Evolutionary conservation across 1,140 invertebrate species (phyloP), one percentile per base, ranked within the genome.

Genomic region (Atta colombica): DNA sequence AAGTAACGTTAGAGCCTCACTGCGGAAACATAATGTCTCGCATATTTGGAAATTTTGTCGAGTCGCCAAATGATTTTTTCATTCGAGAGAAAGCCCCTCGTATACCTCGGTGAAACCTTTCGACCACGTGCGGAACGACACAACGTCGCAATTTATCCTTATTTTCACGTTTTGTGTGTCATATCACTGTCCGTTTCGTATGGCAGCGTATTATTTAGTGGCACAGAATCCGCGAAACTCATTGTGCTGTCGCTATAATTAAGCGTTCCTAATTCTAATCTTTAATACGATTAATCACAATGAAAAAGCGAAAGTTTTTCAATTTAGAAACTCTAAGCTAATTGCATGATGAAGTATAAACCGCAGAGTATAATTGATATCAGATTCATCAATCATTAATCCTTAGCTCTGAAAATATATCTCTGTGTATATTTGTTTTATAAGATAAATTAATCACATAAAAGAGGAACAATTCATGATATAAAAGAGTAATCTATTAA

Each of bases 21-120:
- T n/a, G 35, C 45, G 12, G 16, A 39, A 31, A 39, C 31, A 58
- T 69, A 39, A 55, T 69, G 18, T 49, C 25, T 65, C n/a, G 7
- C 51, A 65, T 68, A 84, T 84, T 77, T 69, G 45, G 31, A 84
- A 77, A 89, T 89, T 86, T 89, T 86, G 69, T 89, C 72, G 66
- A 65, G 86, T 81, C 18, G 77, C 25, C 66, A n/a, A 28, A 18
- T 63, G 21, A 81, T 86, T 84, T 84, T 84, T 61, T 71, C 58
- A 69, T 21, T 14, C 63, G 45, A 49, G 88, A 88, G 87, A 89
- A 89, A 89, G 88, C 88, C 85, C 65, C 60, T 66, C 63, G 71
- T 75, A 58, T 45, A 61, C 80, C 80, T 77, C 58, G 80, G 55
- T 39, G 63, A 69, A 77, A 68, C 77, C 53, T 65, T 63, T 85